phyloP scores from a whole-genome alignment of 2,113 vertebrate genomes.

The Neogobius melanostomus region DNA sequence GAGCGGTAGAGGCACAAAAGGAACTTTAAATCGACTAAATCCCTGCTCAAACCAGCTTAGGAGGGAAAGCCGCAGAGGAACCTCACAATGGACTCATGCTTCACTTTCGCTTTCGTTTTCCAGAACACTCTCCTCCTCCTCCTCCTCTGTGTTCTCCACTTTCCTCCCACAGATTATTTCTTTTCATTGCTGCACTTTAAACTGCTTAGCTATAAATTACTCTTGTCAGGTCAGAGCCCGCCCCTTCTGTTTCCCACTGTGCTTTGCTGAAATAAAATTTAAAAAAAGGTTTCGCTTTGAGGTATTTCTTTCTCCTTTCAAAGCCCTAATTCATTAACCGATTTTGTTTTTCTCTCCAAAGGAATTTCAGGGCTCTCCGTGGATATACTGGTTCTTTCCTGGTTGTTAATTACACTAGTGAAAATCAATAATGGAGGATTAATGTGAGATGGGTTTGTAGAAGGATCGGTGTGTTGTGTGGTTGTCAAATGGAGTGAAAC shows the following conservation, averaged over 20 bases:
- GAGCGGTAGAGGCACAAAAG: constrained; percentile 56
- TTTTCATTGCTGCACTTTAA: constrained; percentile 58
- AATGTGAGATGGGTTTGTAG: constrained; percentile 48
- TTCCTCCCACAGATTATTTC: constrained; percentile 65
- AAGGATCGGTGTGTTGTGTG: constrained; percentile 45
- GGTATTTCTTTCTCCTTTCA: constrained; percentile 39
- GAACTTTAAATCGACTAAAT: constrained; percentile 69
- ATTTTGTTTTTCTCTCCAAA: constrained; percentile 41
- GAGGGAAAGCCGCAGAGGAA: constrained; percentile 58
- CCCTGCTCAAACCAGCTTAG: constrained; percentile 72
- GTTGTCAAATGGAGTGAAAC: constrained; percentile 19
- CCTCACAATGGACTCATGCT: constrained; percentile 65
- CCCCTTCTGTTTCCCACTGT: constrained; percentile 20
- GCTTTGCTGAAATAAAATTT: constrained; percentile 52
- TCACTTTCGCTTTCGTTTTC: constrained; percentile 32
- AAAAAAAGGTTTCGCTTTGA: constrained; percentile 18
- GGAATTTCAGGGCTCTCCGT: constrained; percentile 40
- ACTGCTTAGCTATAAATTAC: constrained; percentile 73
- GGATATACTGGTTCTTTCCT: constrained; percentile 44
- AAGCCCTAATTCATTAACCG: constrained; percentile 43
- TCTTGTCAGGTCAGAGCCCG: constrained; percentile 51
- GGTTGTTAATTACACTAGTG: constrained; percentile 66
- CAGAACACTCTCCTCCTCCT: constrained; percentile 34
- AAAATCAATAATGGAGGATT: constrained; percentile 69
- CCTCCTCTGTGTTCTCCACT: constrained; percentile 47